Evolutionary conservation across 2,888 invertebrate genomes (phyloP).

Genomic region (Zaprionus bogoriensis): DNA sequence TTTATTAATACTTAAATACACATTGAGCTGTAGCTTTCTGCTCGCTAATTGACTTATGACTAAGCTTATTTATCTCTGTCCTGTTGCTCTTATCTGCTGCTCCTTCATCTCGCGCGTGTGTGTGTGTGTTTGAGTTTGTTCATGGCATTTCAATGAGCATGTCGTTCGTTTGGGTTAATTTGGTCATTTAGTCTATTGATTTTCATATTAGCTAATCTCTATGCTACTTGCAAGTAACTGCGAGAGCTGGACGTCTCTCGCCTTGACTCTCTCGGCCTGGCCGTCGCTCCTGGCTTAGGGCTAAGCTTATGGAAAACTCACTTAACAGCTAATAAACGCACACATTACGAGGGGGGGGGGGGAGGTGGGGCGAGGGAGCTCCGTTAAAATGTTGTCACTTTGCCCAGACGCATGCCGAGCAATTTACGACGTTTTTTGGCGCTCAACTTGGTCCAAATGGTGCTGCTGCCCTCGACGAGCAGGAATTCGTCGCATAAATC

Average conservation of each 20-base stretch:
- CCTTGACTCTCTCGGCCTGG: no score
- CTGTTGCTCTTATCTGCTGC: conserved; percentile 24
- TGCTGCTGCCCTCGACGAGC: conserved; percentile 87
- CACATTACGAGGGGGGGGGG: conserved; percentile 53
- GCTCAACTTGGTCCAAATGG: conserved; percentile 87
- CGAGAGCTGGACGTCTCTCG: no score
- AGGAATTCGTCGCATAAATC: conserved; percentile 85
- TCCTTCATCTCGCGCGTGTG: not conserved
- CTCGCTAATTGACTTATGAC: conserved; percentile 71
- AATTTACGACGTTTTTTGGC: conserved; percentile 88
- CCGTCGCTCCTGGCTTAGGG: conserved; percentile 32
- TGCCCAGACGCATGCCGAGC: conserved; percentile 87
- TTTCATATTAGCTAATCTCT: conserved; percentile 53
- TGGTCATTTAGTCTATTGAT: conserved; percentile 75
- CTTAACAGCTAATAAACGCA: conserved; percentile 77
- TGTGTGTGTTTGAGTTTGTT: conserved; percentile 21
- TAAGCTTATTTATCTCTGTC: conserved; percentile 35
- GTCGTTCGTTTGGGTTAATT: conserved; percentile 64
- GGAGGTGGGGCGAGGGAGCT: not conserved
- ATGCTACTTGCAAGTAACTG: conserved; percentile 31
- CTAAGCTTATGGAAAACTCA: conserved; percentile 38
- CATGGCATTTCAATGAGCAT: conserved; percentile 74
- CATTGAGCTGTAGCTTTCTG: conserved; percentile 65
- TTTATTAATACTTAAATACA: conserved; percentile 76
- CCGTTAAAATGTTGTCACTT: conserved; percentile 87